Percentiles rank a stretch among this genome's conserved stretches.
These are phyloP conservation scores for Myodes glareolus DNA, from an alignment of 2,113 vertebrate genomes.

Conservation along the genomic window DNA sequence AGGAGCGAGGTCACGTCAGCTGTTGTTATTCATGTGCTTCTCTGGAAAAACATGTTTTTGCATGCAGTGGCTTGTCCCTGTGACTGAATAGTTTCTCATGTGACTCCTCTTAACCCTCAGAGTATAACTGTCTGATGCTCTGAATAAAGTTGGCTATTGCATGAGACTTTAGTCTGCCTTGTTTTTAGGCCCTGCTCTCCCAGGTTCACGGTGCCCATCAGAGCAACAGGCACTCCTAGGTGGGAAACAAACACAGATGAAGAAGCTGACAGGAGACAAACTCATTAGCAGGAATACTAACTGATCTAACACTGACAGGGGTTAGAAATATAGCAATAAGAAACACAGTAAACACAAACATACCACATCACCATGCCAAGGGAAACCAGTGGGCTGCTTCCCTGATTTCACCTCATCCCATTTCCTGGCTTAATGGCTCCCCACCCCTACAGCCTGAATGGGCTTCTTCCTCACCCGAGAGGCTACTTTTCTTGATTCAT, in stretches of 20 bases:
- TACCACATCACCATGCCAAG: neutral
- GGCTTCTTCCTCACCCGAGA: neutral
- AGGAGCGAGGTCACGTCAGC: neutral
- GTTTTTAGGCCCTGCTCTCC: neutral
- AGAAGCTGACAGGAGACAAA: constrained; percentile 5
- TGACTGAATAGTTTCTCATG: neutral
- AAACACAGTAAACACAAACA: neutral
- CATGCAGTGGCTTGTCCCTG: neutral
- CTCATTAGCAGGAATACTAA: neutral
- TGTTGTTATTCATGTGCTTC: neutral
- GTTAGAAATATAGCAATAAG: neutral
- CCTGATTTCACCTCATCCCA: neutral
- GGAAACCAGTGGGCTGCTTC: neutral
- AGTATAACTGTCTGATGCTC: neutral
- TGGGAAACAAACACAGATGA: neutral
- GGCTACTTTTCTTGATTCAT: neutral
- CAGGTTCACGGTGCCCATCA: neutral
- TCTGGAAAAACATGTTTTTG: neutral
- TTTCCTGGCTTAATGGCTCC: neutral
- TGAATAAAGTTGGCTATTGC: neutral
- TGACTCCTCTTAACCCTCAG: neutral
- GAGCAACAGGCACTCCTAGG: neutral
- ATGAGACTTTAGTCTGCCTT: neutral
- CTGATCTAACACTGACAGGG: neutral
- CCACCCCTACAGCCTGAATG: neutral